Conservation (phyloP, 2,888 invertebrate species). For the Dicycla oo region DNA sequence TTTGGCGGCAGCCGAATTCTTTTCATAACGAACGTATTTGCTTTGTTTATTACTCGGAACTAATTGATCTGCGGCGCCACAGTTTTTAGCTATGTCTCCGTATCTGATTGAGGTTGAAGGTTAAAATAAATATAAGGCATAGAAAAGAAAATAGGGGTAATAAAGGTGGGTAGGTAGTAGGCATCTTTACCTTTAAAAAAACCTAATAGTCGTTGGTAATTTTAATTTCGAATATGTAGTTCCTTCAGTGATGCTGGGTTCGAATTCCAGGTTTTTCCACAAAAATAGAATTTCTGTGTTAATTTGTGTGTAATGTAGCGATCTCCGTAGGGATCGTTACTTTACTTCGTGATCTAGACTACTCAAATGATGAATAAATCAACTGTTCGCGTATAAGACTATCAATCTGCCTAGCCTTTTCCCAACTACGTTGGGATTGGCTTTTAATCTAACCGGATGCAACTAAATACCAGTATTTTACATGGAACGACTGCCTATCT, state of each 20-base stretch:
- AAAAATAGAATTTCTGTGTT: too few species aligned
- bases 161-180: not conserved
- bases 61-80: slow-evolving; percentile 88
- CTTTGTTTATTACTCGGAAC: slow-evolving; percentile 89
- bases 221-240: not conserved
- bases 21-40: slow-evolving; percentile 85
- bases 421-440: too few species aligned
- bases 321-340: too few species aligned
- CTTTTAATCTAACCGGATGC: too few species aligned
- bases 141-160: slow-evolving; percentile 4
- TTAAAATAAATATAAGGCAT: slow-evolving; percentile 38
- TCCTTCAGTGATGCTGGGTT: not conserved
- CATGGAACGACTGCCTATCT: too few species aligned
- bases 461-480: too few species aligned
- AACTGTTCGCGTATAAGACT: too few species aligned
- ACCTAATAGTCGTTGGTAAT: not conserved
- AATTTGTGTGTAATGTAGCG: not conserved
- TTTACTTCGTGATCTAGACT: too few species aligned
- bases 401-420: too few species aligned
- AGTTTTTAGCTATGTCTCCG: slow-evolving; percentile 79
- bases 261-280: not conserved
- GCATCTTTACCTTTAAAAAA: not conserved
- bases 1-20: slow-evolving; percentile 85
- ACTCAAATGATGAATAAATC: too few species aligned
- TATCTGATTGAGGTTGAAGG: slow-evolving; percentile 46